These are phyloP conservation scores for Probosciger aterrimus DNA, from an alignment of 2,113 vertebrate species.

Conservation along the genomic window DNA sequence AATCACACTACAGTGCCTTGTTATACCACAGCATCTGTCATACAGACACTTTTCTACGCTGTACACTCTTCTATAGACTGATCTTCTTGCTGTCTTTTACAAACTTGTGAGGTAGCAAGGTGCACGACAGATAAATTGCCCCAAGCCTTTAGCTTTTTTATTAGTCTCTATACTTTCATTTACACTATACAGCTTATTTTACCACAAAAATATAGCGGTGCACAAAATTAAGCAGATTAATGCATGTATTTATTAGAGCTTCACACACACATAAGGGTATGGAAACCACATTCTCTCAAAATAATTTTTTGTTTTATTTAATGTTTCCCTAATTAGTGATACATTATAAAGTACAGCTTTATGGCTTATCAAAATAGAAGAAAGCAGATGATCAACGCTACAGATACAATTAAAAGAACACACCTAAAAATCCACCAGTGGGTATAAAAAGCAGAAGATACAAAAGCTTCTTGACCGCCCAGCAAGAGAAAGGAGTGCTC, in stretches of 20 bases:
- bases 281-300: background rate
- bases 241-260: background rate
- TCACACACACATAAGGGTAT: background rate
- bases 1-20: background rate
- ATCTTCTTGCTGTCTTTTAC: background rate
- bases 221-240: background rate
- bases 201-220: background rate
- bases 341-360: too few relatives aligned
- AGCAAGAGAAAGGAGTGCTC: too few relatives aligned
- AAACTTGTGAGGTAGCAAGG: background rate
- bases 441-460: too few relatives aligned
- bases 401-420: too few relatives aligned
- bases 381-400: too few relatives aligned
- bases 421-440: too few relatives aligned
- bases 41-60: background rate
- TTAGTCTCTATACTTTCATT: background rate
- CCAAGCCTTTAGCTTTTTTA: background rate
- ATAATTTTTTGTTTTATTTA: background rate
- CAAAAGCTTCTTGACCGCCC: too few relatives aligned
- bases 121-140: background rate
- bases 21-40: background rate
- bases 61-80: background rate
- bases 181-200: background rate
- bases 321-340: too few relatives aligned
- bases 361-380: too few relatives aligned